Evolutionary conservation across 2,797 vertebrate species (phyloP).

Genomic region (Microhierax caerulescens): DNA sequence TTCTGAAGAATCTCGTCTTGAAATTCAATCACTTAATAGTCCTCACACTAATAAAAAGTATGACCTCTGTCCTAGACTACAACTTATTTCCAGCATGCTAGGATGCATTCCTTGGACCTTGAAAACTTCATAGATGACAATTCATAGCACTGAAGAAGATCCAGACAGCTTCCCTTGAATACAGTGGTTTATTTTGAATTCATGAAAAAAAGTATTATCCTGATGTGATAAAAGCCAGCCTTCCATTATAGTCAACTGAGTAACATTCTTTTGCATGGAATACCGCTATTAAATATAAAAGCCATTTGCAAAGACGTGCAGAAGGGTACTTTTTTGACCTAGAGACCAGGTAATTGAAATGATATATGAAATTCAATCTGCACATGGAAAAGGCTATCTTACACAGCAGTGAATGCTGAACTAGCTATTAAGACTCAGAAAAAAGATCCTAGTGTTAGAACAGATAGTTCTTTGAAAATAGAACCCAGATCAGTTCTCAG

Average conservation of each 20-base stretch:
- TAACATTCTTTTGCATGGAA: not conserved
- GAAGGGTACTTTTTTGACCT: not conserved
- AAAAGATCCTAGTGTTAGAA: not conserved
- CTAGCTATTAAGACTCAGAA: not conserved
- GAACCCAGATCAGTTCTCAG: not conserved
- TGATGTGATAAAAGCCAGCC: not conserved
- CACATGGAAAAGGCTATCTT: not conserved
- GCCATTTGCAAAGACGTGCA: not conserved
- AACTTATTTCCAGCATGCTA: not conserved
- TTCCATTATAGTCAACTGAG: not conserved
- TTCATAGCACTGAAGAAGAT: not conserved
- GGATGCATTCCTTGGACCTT: not conserved
- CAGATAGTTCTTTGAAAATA: not conserved
- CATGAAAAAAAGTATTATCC: not conserved
- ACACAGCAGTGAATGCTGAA: not conserved
- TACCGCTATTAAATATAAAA: not conserved
- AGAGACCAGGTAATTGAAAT: not conserved
- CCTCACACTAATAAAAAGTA: not conserved
- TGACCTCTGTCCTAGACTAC: not conserved
- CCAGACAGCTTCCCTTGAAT: not conserved
- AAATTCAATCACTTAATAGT: not conserved
- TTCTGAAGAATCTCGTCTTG: not conserved
- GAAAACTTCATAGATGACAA: not conserved
- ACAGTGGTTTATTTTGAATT: not conserved
- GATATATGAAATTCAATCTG: not conserved